These are phyloP conservation scores for Serranus cabrilla DNA, from an alignment of 2,797 vertebrate species.

Conservation along the genomic window DNA sequence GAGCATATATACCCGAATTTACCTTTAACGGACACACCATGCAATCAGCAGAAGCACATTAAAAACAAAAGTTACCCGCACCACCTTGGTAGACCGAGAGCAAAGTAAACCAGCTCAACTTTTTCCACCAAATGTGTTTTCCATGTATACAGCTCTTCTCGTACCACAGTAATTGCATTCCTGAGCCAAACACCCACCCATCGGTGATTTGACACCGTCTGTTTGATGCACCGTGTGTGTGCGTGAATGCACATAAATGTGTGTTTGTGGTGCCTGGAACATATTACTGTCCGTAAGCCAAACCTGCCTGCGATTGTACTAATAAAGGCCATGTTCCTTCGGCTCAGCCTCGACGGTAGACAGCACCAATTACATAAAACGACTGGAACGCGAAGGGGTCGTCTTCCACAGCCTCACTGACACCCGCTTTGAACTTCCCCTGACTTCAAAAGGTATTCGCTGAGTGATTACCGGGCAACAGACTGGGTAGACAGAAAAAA, in stretches of 20 bases:
- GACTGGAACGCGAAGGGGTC: slow-evolving; percentile 85
- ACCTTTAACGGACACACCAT: background rate
- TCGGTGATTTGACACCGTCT: slow-evolving; percentile 72
- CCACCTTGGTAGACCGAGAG: slow-evolving; percentile 47
- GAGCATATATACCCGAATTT: background rate
- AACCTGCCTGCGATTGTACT: slow-evolving; percentile 92
- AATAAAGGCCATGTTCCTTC: slow-evolving; percentile 90
- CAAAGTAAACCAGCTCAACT: slow-evolving; percentile 58
- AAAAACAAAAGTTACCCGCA: slow-evolving; percentile 8
- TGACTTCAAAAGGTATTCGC: slow-evolving; percentile 90
- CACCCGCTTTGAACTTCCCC: slow-evolving; percentile 85
- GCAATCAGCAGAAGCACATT: background rate
- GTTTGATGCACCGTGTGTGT: slow-evolving; percentile 68
- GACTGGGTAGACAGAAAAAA: slow-evolving; percentile 60
- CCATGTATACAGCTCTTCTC: slow-evolving; percentile 51
- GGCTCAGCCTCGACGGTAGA: slow-evolving; percentile 90
- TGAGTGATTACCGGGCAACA: slow-evolving; percentile 85
- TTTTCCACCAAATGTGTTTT: slow-evolving; percentile 61
- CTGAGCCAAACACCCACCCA: slow-evolving; percentile 70
- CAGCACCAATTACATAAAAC: slow-evolving; percentile 94
- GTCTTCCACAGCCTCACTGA: slow-evolving; percentile 77
- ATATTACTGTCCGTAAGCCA: slow-evolving; percentile 84
- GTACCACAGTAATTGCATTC: slow-evolving; percentile 69
- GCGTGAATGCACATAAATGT: slow-evolving; percentile 35
- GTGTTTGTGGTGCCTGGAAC: slow-evolving; percentile 80